Evolutionary conservation across 2,888 invertebrate genomes (phyloP), one percentile per base, ranked within the genome.

Genomic region (Dorcus parallelipipedus): DNA sequence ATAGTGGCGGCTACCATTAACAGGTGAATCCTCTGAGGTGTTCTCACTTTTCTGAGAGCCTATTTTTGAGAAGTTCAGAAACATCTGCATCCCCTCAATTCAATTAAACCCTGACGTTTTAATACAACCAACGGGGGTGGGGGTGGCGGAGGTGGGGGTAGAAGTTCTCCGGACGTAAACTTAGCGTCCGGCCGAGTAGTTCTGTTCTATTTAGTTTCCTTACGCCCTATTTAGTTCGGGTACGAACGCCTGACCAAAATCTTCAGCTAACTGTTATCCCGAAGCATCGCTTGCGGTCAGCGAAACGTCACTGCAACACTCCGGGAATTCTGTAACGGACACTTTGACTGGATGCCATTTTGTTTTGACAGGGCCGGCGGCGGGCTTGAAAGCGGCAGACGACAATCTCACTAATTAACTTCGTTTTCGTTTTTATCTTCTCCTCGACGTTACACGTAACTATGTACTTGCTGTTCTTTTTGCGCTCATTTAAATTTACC

Each of bases 21-120:
- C 20, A 20, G 20, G 20, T 20, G 2, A 3, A 2, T 20, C 20
- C 20, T 20, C n/a, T n/a, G n/a, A n/a, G n/a, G n/a, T n/a, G n/a
- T n/a, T n/a, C 20, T 20, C 20, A 20, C 20, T 20, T 20, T 20
- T 20, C 3, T 20, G 20, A 20, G 20, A 20, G 20, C 20, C 2
- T 20, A 20, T 20, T 20, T 20, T 20, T 20, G 20, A 20, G 20
- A 3, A 20, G 20, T 20, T 20, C 50, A 10, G 55, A 56, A 59
- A 56, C 59, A 59, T 56, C 59, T 59, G 59, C 56, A 59, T 56
- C 59, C 17, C 52, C 49, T 39, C 52, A 51, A 43, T 52, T 59
- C 59, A 56, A 59, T 59, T 59, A 59, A 40, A 45, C 33, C 40
- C 38, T 56, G 56, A 59, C 56, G 52, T 49, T 59, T 56, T 59